A percentile compares a stretch with the other conserved stretches of the same genome.
These are phyloP conservation scores for Lethrus apterus DNA, from an alignment of 1,140 invertebrate genomes.

Conservation along the genomic window DNA sequence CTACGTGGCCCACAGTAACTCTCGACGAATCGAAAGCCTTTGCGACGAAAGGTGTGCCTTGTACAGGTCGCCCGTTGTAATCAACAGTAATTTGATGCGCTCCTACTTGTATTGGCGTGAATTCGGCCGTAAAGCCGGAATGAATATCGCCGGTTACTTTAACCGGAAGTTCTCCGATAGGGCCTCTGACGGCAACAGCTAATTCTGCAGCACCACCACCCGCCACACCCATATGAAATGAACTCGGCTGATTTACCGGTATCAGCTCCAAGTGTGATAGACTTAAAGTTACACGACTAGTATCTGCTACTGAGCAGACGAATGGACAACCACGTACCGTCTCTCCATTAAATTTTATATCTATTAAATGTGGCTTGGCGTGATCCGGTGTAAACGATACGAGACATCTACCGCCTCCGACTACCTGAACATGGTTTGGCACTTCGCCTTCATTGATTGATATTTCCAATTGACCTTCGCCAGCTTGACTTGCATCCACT, in stretches of 20 bases:
- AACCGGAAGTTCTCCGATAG: constrained; percentile 72
- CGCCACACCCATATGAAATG: constrained; percentile 84
- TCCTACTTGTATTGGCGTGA: constrained; percentile 83
- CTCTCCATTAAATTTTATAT: constrained; percentile 97
- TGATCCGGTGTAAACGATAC: constrained; percentile 94
- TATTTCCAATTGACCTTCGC: constrained; percentile 95
- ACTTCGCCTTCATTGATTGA: constrained; percentile 97
- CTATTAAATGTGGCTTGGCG: constrained; percentile 86
- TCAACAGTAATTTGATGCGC: constrained; percentile 73
- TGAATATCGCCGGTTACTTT: constrained; percentile 83
- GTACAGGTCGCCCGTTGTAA: constrained; percentile 79
- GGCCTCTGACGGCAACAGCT: constrained; percentile 78
- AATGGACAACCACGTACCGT: constrained; percentile 91
- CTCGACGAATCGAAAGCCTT: constrained; percentile 90
- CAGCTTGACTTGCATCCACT: constrained; percentile 94
- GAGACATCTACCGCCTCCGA: constrained; percentile 87
- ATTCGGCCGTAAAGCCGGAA: constrained; percentile 81
- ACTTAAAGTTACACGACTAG: constrained; percentile 70
- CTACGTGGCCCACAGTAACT: constrained; percentile 78
- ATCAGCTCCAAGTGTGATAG: constrained; percentile 77
- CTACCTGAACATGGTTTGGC: constrained; percentile 93
- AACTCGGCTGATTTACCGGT: constrained; percentile 77
- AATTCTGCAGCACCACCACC: constrained; percentile 79
- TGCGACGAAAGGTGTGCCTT: constrained; percentile 85
- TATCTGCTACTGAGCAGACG: constrained; percentile 72